phyloP scores from a whole-genome alignment of 2,113 vertebrate species.

The Epinephelus fuscoguttatus region DNA sequence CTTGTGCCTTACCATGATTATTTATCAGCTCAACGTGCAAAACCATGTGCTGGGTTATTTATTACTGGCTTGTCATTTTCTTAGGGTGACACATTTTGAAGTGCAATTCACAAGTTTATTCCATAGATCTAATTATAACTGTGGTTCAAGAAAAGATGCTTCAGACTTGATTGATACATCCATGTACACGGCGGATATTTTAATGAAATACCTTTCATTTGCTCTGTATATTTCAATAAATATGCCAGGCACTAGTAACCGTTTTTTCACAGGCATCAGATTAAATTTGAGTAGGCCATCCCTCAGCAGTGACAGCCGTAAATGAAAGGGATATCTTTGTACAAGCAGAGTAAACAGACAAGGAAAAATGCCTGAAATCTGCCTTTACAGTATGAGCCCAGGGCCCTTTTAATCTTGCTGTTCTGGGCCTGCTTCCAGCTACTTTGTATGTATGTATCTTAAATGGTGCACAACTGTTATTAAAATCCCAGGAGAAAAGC shows the following conservation, averaged over 20 bases:
- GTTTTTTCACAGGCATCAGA: constrained; percentile 60
- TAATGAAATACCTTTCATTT: constrained; percentile 68
- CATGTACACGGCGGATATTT: constrained; percentile 41
- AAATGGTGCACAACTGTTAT: constrained; percentile 84
- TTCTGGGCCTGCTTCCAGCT: constrained; percentile 82
- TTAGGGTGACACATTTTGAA: constrained; percentile 58
- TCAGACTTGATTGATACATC: constrained; percentile 65
- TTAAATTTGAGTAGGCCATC: constrained; percentile 68
- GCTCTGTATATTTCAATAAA: constrained; percentile 59
- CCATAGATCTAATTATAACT: constrained; percentile 73
- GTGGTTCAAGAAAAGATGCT: constrained; percentile 36
- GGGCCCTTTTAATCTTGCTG: constrained; percentile 75
- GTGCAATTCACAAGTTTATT: constrained; percentile 47
- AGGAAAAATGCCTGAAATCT: constrained; percentile 66
- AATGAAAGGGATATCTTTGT: constrained; percentile 73
- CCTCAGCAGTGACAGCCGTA: constrained; percentile 67
- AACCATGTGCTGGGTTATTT: constrained; percentile 57
- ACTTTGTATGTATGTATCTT: constrained; percentile 84
- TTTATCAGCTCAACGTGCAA: constrained; percentile 24
- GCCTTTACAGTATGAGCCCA: constrained; percentile 66
- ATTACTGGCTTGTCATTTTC: constrained; percentile 57
- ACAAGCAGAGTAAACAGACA: constrained; percentile 65
- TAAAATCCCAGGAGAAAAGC: constrained; percentile 78
- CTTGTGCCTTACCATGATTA: constrained; percentile 1
- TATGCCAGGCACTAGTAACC: constrained; percentile 44